Evolutionary conservation across 2,113 vertebrate species (phyloP).

Genomic region (Pseudorasbora parva): DNA sequence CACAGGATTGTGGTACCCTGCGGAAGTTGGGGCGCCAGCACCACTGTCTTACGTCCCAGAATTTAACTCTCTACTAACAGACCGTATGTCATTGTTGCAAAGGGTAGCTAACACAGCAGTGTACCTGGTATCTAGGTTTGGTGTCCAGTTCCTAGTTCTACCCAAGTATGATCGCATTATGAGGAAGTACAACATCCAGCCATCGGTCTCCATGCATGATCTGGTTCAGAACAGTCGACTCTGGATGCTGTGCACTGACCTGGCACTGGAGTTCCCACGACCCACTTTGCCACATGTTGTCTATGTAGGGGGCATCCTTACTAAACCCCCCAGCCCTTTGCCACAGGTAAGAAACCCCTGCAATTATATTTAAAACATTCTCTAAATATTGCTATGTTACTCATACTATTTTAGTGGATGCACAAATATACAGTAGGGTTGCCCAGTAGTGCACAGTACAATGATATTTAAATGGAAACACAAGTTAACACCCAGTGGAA

Average conservation of each 20-base stretch:
- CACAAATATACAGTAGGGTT: background rate
- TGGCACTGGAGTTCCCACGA: slow-evolving; percentile 95
- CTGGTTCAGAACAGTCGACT: slow-evolving; percentile 92
- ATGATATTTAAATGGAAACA: background rate
- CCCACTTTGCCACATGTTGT: slow-evolving; percentile 97
- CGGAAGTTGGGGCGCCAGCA: slow-evolving; percentile 94
- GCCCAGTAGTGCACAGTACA: no score
- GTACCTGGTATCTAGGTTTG: slow-evolving; percentile 92
- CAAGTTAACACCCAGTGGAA: background rate
- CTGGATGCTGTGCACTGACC: slow-evolving; percentile 98
- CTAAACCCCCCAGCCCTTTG: slow-evolving; percentile 87
- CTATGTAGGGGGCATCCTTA: slow-evolving; percentile 97
- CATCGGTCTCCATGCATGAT: slow-evolving; percentile 88
- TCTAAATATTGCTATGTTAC: background rate
- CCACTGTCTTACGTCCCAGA: slow-evolving; percentile 95
- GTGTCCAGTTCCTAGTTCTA: slow-evolving; percentile 90
- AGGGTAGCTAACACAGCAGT: slow-evolving; percentile 90
- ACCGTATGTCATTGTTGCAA: slow-evolving; percentile 89
- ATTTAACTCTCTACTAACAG: slow-evolving; percentile 97
- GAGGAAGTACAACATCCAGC: slow-evolving; percentile 86
- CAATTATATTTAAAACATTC: background rate
- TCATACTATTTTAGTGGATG: background rate
- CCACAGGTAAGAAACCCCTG: slow-evolving; percentile 85
- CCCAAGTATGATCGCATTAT: slow-evolving; percentile 97
- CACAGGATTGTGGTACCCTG: slow-evolving; percentile 97